A percentile compares a stretch with the other conserved stretches of the same genome.
These are phyloP conservation scores for Myzus persicae DNA, from an alignment of 1,140 invertebrate genomes.

Conservation along the genomic window DNA sequence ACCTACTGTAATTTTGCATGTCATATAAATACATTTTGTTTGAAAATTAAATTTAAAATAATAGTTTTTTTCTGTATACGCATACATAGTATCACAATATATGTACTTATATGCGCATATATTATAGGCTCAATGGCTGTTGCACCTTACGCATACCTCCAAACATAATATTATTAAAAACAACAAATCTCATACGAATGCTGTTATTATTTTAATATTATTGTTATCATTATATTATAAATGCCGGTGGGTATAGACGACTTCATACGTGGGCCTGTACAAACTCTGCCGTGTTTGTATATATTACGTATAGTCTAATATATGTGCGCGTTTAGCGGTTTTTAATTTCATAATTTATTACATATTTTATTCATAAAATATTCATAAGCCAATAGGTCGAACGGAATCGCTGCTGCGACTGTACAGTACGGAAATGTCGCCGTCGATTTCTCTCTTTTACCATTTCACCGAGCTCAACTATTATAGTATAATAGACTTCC, in stretches of 20 bases:
- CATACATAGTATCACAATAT: no score
- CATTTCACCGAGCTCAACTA: not conserved
- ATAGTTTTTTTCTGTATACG: not conserved
- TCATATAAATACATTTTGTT: not conserved
- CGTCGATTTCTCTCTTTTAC: slow-evolving; percentile 1
- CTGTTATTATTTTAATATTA: not conserved
- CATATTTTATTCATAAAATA: not conserved
- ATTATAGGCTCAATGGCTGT: not conserved
- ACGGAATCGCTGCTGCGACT: not conserved
- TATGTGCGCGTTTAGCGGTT: not conserved
- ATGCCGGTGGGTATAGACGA: not conserved
- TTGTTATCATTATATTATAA: not conserved
- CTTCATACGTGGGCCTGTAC: no score
- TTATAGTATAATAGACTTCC: not conserved
- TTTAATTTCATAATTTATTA: not conserved
- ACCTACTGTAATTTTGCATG: not conserved
- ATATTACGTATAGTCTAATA: not conserved
- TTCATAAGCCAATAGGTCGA: not conserved
- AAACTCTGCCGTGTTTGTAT: not conserved
- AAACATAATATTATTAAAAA: not conserved
- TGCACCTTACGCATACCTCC: not conserved
- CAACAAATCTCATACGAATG: not conserved
- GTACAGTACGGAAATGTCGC: not conserved
- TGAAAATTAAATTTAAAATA: not conserved
- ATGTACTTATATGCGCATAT: not conserved